Conservation (phyloP, 2,113 vertebrate species). For the Grammomys dolichurus region DNA sequence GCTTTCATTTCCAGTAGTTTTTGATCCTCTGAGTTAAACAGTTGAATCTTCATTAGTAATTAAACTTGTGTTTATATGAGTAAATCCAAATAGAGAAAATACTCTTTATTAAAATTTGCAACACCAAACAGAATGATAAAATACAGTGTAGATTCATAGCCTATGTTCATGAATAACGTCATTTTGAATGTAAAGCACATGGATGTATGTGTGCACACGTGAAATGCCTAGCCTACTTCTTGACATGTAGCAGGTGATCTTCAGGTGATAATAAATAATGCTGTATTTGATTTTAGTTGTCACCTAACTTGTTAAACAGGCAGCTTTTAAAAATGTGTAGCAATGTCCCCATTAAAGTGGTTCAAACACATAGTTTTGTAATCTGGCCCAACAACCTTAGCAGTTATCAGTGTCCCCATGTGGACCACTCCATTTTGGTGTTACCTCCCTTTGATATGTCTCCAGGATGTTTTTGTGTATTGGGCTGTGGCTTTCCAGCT, state of each 20-base stretch:
- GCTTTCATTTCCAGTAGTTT: slow-evolving; percentile 30
- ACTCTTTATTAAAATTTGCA: slow-evolving; percentile 33
- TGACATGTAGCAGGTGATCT: not conserved
- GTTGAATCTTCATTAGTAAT: slow-evolving; percentile 39
- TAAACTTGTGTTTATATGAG: not conserved
- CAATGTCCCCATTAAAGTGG: not conserved
- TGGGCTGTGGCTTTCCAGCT: not conserved
- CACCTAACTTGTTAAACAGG: not conserved
- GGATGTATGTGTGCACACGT: not conserved
- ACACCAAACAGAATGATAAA: not conserved
- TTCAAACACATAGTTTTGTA: not conserved
- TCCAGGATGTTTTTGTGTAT: slow-evolving; percentile 8
- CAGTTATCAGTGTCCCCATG: not conserved
- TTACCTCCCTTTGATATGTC: not conserved
- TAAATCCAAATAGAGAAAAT: slow-evolving; percentile 26
- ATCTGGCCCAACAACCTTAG: not conserved
- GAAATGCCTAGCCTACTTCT: not conserved
- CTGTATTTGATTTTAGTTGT: slow-evolving; percentile 25
- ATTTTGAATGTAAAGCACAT: not conserved
- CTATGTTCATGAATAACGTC: slow-evolving; percentile 15
- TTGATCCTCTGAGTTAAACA: not conserved
- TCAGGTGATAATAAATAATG: not conserved
- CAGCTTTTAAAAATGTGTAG: not conserved
- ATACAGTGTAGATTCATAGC: not conserved
- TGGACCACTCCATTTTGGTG: not conserved